Percentiles rank a stretch among this genome's conserved stretches.
Conservation (phyloP, 2,113 vertebrate species). For the Penelope pileata region DNA sequence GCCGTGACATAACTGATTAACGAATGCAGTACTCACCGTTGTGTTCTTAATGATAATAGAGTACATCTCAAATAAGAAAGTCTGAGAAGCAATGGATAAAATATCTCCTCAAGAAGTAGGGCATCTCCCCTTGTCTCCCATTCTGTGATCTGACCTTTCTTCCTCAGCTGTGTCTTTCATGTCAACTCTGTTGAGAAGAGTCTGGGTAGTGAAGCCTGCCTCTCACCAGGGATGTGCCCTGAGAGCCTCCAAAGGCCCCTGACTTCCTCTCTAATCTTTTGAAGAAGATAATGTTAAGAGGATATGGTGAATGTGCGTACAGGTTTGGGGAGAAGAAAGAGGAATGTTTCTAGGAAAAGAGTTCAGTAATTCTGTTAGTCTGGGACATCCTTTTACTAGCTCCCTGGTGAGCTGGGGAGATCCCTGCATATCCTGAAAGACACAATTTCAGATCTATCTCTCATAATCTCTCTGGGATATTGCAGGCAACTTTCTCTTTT, state of each 20-base stretch:
- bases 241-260: neutral
- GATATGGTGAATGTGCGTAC: neutral
- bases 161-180: conserved; percentile 16
- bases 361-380: neutral
- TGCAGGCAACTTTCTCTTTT: neutral
- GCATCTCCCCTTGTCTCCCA: conserved; percentile 11
- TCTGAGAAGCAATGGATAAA: neutral
- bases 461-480: neutral
- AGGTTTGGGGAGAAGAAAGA: neutral
- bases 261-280: conserved; percentile 54
- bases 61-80: neutral
- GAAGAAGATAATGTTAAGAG: neutral
- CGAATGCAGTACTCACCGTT: neutral
- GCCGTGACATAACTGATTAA: neutral
- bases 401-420: neutral
- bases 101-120: neutral
- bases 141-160: conserved; percentile 45
- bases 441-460: neutral
- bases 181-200: neutral
- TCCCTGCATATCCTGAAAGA: neutral
- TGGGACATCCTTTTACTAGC: neutral
- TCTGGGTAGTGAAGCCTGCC: neutral
- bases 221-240: neutral
- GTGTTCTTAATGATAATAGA: neutral
- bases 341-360: neutral